Base-by-base conservation (phyloP, 2,888 invertebrate genomes). In the Lampropteryx suffumata region DNA sequence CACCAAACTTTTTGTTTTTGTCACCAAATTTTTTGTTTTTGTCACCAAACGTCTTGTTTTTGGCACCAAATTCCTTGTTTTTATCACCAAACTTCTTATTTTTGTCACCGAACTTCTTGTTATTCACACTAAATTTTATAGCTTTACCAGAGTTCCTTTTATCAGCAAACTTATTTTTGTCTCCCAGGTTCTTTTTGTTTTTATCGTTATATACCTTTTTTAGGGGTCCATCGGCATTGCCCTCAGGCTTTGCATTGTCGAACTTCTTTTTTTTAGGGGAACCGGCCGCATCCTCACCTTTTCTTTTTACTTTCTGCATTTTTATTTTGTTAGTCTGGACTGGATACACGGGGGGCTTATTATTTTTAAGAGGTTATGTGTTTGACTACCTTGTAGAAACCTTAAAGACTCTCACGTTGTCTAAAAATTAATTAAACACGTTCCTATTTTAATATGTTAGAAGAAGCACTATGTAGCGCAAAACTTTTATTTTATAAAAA, bases 231-330 rank as follows among this genome's bases (percentile, higher is more conserved):
- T 13, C 43, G 13, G 34, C 37, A 46, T 50, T 47, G 3, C 6
- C 9, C 2, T 57, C 46, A 42, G 42, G 26, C 55, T 72, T 67
- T 3, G 47, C 35, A 45, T 73, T 69, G 27, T 64, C 71, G 1
- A 81, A 69, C 60, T 82, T 86, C 62, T 82, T 83, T 59, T 83
- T 86, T 51, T 81, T 83, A 0, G 77, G 64, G 2, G 71, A 57
- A 11, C 61, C 61, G 6, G 58, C 42, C 14, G 69, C 72, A 28
- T 73, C 79, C 12, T 67, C 70, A 24, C 56, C 63, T 73, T 84
- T 87, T 64, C 87, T 78, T 67, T 87, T 88, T 44, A 75, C 61
- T 78, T 86, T 84, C 60, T 83, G 83, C 87, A 89, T 87, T 8
- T 29, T 43, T 9, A 7, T 4, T n/a, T n/a, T n/a, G n/a, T n/a